Evolutionary conservation across 2,113 vertebrate species (phyloP).

Genomic region (Falco punctatus): DNA sequence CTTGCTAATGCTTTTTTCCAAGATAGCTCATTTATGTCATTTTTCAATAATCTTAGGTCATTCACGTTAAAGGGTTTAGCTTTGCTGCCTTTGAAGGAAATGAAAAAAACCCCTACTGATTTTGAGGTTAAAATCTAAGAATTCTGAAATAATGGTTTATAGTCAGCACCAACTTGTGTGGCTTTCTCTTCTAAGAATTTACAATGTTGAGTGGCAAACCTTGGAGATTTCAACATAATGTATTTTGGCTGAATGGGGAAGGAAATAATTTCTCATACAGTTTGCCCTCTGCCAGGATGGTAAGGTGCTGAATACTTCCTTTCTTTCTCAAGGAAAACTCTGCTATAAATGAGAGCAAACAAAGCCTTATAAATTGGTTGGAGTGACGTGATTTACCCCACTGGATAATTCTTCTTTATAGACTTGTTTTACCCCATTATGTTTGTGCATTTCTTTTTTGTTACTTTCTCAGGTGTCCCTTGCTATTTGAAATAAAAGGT

Average conservation of each 20-base stretch:
- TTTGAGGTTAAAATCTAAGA: not conserved
- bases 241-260: not conserved
- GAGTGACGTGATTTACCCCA: accelerated
- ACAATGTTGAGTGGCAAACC: not conserved
- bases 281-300: not conserved
- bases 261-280: not conserved
- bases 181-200: not conserved
- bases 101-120: not conserved
- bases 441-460: not conserved
- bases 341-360: not conserved
- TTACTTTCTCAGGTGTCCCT: not conserved
- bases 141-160: not conserved
- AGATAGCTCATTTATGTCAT: not conserved
- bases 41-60: conserved; percentile 15
- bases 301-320: not conserved
- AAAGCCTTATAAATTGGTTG: not conserved
- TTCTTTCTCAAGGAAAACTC: not conserved
- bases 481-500: not conserved
- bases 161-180: not conserved
- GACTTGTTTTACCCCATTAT: not conserved
- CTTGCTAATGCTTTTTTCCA: not conserved
- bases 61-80: not conserved
- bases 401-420: not conserved
- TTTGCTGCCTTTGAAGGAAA: not conserved
- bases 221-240: not conserved